Conservation (phyloP, 2,113 vertebrate genomes). For the Brachyhypopomus occidentalis region DNA sequence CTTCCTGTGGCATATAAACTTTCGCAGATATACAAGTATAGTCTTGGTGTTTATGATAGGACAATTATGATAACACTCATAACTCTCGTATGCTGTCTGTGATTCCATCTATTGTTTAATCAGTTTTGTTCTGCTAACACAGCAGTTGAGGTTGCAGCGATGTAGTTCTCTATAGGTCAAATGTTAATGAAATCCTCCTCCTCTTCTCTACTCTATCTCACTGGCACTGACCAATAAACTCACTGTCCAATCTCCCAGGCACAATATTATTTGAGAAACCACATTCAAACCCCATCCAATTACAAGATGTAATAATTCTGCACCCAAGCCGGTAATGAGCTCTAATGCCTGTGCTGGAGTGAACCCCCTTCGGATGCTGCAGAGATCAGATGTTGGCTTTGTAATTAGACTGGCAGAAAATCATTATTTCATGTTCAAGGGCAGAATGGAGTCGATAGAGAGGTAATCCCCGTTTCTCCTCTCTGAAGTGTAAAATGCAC, state of each 20-base stretch:
- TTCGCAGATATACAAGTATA: too few species aligned
- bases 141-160: constrained; percentile 14
- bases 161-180: constrained; percentile 38
- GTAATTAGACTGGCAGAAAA: constrained; percentile 97
- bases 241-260: constrained; percentile 66
- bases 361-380: constrained; percentile 89
- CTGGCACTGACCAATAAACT: constrained; percentile 61
- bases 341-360: constrained; percentile 89
- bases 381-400: constrained; percentile 93
- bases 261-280: constrained; percentile 60
- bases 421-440: constrained; percentile 96
- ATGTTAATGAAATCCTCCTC: constrained; percentile 58
- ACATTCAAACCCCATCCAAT: constrained; percentile 84
- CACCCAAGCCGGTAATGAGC: constrained; percentile 92
- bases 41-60: not conserved
- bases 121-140: constrained; percentile 18
- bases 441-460: constrained; percentile 50
- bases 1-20: too few species aligned
- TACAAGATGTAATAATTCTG: constrained; percentile 97
- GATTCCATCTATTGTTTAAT: constrained; percentile 39
- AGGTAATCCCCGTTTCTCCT: constrained; percentile 31
- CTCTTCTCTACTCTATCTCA: constrained; percentile 42
- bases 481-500: constrained; percentile 32
- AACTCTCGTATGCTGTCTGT: constrained; percentile 34
- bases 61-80: constrained; percentile 13